phyloP scores from a whole-genome alignment of 1,140 invertebrate genomes.

The Nilaparvata lugens region DNA sequence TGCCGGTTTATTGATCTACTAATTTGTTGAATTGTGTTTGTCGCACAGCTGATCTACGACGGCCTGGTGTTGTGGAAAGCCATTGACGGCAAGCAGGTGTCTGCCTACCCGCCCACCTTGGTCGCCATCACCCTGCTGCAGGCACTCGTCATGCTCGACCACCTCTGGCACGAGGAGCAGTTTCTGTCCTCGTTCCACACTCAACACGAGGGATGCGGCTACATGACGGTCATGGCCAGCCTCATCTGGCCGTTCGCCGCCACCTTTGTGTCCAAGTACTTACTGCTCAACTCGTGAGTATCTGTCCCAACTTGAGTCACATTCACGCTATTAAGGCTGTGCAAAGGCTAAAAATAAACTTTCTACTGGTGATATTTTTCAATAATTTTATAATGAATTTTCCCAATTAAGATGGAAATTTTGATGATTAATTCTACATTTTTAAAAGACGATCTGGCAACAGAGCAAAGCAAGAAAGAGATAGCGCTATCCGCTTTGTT shows the following conservation, averaged over 20 bases:
- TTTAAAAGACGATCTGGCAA: too few species aligned
- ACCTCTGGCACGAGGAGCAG: constrained; percentile 50
- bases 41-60: constrained; percentile 37
- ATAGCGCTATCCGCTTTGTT: too few species aligned
- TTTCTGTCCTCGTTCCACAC: constrained; percentile 57
- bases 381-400: too few species aligned
- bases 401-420: too few species aligned
- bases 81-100: constrained; percentile 27
- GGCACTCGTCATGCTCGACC: constrained; percentile 49
- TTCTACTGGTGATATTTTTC: too few species aligned
- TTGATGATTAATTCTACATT: too few species aligned
- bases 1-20: too few species aligned
- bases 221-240: constrained; percentile 50
- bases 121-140: constrained; percentile 44
- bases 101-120: constrained; percentile 34
- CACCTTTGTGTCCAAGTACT: constrained; percentile 43
- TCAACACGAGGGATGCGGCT: constrained; percentile 60
- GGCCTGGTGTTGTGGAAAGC: constrained; percentile 36
- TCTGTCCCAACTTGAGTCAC: too few species aligned
- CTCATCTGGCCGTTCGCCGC: constrained; percentile 52
- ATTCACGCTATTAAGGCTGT: too few species aligned
- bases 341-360: too few species aligned
- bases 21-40: too few species aligned
- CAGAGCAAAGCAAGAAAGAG: too few species aligned
- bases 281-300: constrained; percentile 37